A percentile compares a stretch with the other conserved stretches of the same genome.
Evolutionary conservation across 2,888 invertebrate genomes (phyloP).

Genomic region (Neoascia interrupta): DNA sequence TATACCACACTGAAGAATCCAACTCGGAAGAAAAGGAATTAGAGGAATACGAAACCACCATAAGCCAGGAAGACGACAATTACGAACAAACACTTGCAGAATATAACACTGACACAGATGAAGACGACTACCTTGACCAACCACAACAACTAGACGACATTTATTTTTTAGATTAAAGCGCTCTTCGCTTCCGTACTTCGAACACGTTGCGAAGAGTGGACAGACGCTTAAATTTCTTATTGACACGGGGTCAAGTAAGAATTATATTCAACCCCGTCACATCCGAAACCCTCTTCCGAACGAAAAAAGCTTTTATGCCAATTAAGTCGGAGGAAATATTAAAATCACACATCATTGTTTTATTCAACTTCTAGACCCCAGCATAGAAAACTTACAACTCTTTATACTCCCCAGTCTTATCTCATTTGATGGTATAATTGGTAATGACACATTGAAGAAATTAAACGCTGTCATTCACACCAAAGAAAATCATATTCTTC

Average conservation of each 20-base stretch:
- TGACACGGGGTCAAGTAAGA: slow-evolving; percentile 19
- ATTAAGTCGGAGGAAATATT: slow-evolving; percentile 38
- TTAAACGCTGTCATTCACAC: no score
- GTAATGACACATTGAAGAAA: slow-evolving; percentile 9
- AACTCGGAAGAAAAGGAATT: no score
- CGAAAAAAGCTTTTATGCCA: slow-evolving; percentile 39
- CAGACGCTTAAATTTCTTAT: slow-evolving; percentile 2
- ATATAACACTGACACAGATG: no score
- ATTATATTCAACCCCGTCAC: slow-evolving; percentile 30
- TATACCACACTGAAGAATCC: slow-evolving; percentile 14
- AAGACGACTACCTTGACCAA: slow-evolving; percentile 3
- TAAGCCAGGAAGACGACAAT: no score
- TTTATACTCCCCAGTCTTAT: slow-evolving; percentile 17
- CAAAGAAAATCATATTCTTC: slow-evolving; percentile 5
- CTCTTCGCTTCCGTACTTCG: slow-evolving; percentile 9
- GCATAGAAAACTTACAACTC: slow-evolving; percentile 11
- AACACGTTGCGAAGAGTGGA: slow-evolving; percentile 1
- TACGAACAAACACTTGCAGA: no score
- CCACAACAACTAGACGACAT: slow-evolving; percentile 11
- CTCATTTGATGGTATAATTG: slow-evolving; percentile 23
- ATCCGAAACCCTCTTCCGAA: slow-evolving; percentile 31
- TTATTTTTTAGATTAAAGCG: slow-evolving; percentile 13
- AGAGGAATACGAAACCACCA: no score
- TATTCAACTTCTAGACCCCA: slow-evolving; percentile 17
- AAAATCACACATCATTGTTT: slow-evolving; percentile 31